phyloP scores from a whole-genome alignment of 2,797 vertebrate genomes.

The Bradypus variegatus region DNA sequence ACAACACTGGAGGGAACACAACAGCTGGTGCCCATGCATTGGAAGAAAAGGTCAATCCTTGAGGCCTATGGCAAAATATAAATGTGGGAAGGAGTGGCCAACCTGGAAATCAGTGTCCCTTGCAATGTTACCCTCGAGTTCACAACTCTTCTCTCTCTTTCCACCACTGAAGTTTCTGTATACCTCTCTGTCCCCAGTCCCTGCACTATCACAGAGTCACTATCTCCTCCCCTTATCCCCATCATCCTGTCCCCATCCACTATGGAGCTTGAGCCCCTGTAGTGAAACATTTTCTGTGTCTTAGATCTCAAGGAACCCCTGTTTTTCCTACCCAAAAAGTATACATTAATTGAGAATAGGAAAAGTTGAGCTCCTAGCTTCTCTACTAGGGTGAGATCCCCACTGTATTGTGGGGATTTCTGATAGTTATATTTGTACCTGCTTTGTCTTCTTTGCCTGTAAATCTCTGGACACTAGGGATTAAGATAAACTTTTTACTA shows the following conservation, averaged over 20 bases:
- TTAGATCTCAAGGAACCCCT: not conserved
- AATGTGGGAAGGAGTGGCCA: not conserved
- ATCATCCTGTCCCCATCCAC: not conserved
- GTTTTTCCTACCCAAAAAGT: not conserved
- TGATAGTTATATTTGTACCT: not conserved
- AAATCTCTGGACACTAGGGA: not conserved
- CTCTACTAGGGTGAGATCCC: not conserved
- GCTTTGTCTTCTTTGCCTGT: not conserved
- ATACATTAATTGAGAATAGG: not conserved
- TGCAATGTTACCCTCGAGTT: not conserved
- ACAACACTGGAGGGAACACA: not conserved
- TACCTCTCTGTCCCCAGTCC: not conserved
- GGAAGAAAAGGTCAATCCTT: not conserved
- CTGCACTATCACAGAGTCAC: not conserved
- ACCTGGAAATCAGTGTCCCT: not conserved
- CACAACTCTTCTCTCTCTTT: not conserved
- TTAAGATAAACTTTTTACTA: constrained; percentile 26
- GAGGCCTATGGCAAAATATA: not conserved
- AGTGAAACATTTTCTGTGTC: not conserved
- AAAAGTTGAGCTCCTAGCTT: not conserved
- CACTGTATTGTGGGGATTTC: not conserved
- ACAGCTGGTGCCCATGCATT: not conserved
- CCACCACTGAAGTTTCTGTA: not conserved
- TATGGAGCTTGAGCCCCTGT: not conserved
- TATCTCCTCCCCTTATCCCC: not conserved